Conservation (phyloP, 2,888 invertebrate species). For the Amorpha juglandis region DNA sequence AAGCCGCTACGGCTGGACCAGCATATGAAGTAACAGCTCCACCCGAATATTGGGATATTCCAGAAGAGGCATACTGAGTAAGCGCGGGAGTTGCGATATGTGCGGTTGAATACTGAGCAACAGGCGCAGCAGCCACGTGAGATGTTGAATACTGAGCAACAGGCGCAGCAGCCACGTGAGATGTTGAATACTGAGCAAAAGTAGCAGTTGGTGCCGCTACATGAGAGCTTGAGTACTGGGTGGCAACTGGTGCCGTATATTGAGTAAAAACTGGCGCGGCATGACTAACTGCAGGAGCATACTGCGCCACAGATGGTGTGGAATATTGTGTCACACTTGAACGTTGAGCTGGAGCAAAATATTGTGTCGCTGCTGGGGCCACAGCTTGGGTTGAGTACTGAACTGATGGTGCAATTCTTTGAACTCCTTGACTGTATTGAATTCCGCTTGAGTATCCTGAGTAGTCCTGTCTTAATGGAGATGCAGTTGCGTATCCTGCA, state of each 20-base stretch:
- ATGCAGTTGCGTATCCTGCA: constrained; percentile 64
- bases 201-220: constrained; percentile 34
- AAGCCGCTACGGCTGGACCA: constrained; percentile 42
- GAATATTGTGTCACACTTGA: constrained; percentile 41
- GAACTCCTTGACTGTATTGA: constrained; percentile 54
- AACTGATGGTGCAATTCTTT: constrained; percentile 34
- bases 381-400: constrained; percentile 46
- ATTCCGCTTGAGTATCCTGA: constrained; percentile 34
- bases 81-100: constrained; percentile 54
- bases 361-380: constrained; percentile 46
- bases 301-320: constrained; percentile 42
- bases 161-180: constrained; percentile 39
- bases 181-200: constrained; percentile 38
- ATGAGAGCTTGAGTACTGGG: constrained; percentile 47
- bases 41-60: constrained; percentile 12
- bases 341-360: constrained; percentile 46
- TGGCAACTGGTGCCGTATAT: constrained; percentile 54
- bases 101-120: neutral
- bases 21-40: constrained; percentile 39
- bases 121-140: neutral
- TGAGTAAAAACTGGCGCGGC: constrained; percentile 54
- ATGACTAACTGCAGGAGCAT: constrained; percentile 43
- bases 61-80: constrained; percentile 43
- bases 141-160: constrained; percentile 6
- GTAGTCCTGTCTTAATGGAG: constrained; percentile 58